phyloP scores from a whole-genome alignment of 2,888 invertebrate species.

The Oxyteleia sp. region DNA sequence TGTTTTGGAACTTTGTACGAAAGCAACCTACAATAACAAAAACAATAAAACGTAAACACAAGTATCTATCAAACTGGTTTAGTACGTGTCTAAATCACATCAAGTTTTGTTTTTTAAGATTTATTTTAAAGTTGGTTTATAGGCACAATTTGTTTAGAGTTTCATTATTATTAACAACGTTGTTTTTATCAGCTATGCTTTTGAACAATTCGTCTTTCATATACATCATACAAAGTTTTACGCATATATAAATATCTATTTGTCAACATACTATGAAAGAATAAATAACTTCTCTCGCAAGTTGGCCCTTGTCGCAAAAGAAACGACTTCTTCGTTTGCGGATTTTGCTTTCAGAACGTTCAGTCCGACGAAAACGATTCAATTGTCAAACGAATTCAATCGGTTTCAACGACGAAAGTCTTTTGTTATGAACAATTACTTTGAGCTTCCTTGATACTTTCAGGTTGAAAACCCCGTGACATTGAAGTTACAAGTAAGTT shows the following conservation, averaged over 20 bases:
- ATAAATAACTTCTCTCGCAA: slow-evolving; percentile 34
- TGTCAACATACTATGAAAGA: slow-evolving; percentile 54
- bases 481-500: background rate
- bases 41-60: slow-evolving; percentile 21
- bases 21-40: background rate
- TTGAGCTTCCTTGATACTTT: slow-evolving; percentile 21
- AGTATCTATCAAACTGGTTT: slow-evolving; percentile 36
- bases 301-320: slow-evolving; percentile 34
- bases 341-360: background rate
- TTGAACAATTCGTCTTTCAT: slow-evolving; percentile 66
- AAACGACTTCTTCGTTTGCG: slow-evolving; percentile 29
- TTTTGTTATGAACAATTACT: slow-evolving; percentile 9
- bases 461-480: slow-evolving; percentile 6
- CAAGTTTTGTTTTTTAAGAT: slow-evolving; percentile 34
- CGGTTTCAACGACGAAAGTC: background rate
- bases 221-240: slow-evolving; percentile 46
- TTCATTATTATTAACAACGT: slow-evolving; percentile 59
- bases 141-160: slow-evolving; percentile 66
- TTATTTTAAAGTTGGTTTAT: slow-evolving; percentile 60
- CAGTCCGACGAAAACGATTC: background rate
- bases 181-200: slow-evolving; percentile 67
- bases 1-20: slow-evolving; percentile 12
- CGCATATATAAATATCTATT: slow-evolving; percentile 52
- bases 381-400: background rate
- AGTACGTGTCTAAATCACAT: slow-evolving; percentile 59